A percentile compares a stretch with the other conserved stretches of the same genome.
These are phyloP conservation scores for Eupleurogrammus muticus DNA, from an alignment of 2,797 vertebrate species.

Conservation along the genomic window DNA sequence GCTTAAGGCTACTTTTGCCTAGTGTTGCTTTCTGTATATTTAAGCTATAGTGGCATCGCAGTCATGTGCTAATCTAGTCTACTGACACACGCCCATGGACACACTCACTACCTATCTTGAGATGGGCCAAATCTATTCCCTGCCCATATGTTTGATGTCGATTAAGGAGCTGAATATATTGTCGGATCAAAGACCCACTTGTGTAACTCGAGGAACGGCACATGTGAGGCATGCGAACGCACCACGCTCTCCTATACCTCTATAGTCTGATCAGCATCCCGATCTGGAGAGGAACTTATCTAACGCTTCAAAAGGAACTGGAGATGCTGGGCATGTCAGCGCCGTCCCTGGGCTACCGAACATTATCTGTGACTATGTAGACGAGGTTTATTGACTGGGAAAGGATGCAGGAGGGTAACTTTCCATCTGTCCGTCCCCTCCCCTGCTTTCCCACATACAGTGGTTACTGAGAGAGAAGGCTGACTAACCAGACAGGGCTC, in stretches of 20 bases:
- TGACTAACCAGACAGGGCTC: conserved; percentile 41
- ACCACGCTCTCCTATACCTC: conserved; percentile 48
- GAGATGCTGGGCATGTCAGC: conserved; percentile 51
- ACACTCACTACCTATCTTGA: conserved; percentile 27
- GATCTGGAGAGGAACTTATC: conserved; percentile 68
- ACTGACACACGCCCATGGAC: conserved; percentile 5
- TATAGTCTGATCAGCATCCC: conserved; percentile 61
- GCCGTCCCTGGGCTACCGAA: conserved; percentile 31
- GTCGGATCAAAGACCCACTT: conserved; percentile 72
- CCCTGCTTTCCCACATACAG: conserved; percentile 13
- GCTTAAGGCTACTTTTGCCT: no score
- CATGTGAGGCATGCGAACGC: conserved; percentile 22
- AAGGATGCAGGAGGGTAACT: conserved; percentile 33
- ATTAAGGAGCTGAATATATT: conserved; percentile 76
- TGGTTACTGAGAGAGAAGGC: conserved; percentile 19
- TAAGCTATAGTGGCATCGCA: no score
- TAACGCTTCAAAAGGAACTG: conserved; percentile 55
- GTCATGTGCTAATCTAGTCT: no score
- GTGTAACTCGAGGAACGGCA: conserved; percentile 54
- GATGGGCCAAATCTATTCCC: conserved; percentile 56
- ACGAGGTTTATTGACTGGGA: conserved; percentile 21
- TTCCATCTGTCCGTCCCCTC: conserved; percentile 23
- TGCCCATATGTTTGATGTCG: conserved; percentile 71
- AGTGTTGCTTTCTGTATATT: no score
- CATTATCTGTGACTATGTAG: conserved; percentile 7